Percentiles rank a stretch among this genome's conserved stretches.
Evolutionary conservation across 1,140 invertebrate genomes (phyloP).

Genomic region (Patella vulgata): DNA sequence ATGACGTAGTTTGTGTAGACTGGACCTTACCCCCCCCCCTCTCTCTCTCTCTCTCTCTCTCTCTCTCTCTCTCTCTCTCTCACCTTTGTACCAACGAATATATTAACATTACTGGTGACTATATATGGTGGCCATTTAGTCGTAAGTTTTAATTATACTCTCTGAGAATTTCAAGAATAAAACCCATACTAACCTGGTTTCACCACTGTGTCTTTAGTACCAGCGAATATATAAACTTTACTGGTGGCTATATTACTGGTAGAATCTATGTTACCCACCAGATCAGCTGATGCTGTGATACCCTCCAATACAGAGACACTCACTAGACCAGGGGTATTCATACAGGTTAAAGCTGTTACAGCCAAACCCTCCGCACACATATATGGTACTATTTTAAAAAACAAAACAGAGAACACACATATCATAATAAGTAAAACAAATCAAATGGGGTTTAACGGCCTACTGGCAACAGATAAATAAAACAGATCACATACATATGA

Average conservation of each 20-base stretch:
- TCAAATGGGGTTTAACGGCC: neutral
- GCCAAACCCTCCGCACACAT: constrained; percentile 53
- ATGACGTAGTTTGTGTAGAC: no score
- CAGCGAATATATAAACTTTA: constrained; percentile 63
- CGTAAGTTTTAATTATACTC: neutral
- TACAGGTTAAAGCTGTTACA: constrained; percentile 50
- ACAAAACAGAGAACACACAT: neutral
- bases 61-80: neutral
- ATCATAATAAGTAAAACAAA: neutral
- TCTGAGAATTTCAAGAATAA: no score
- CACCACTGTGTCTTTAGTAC: constrained; percentile 57
- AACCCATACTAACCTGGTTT: constrained; percentile 52
- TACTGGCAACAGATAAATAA: neutral
- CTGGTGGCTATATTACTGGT: constrained; percentile 53
- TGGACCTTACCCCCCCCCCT: neutral
- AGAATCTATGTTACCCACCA: constrained; percentile 55
- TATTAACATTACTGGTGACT: constrained; percentile 1
- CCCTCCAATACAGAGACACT: constrained; percentile 41
- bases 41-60: neutral
- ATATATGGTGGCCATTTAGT: neutral
- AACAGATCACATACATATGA: neutral
- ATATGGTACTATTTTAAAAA: constrained; percentile 52
- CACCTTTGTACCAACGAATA: neutral
- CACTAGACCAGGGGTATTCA: constrained; percentile 51
- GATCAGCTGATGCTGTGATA: constrained; percentile 40